Evolutionary conservation across 2,113 vertebrate genomes (phyloP), one percentile per base, ranked within the genome.

Genomic region (Elgaria multicarinata): DNA sequence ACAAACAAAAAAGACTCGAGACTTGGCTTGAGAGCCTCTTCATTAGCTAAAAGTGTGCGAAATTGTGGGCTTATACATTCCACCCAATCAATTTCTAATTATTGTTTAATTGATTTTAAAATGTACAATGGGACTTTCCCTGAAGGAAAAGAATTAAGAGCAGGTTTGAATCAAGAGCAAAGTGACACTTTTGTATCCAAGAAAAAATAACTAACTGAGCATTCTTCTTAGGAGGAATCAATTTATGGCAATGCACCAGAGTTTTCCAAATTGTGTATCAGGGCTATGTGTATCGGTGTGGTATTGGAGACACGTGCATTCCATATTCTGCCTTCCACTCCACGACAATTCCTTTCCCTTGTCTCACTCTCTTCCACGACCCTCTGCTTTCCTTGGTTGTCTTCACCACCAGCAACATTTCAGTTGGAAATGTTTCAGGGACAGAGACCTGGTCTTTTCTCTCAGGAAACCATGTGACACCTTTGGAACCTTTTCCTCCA

Each of bases 81-180:
- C 3, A n/a, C n/a, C 74, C 10, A 92, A 92, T 95, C 58, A 91
- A 88, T 93, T 93, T 33, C 89, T 93, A 89, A 93, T 94, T 93
- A 93, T 87, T 85, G 78, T 79, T 93, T 94, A 90, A 94, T 94
- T 93, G 87, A 95, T 94, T 18, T 91, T 93, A 66, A 90, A 62
- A 84, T 92, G 62, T 87, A 66, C 89, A 91, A 85, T 67, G 36
- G 83, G 67, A 55, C 46, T 20, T 58, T 46, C 53, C 78, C 78
- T 31, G 31, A 0, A 71, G 75, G n/a, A 87, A 86, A 82, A 33
- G 33, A 4, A 55, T 87, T 8, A 83, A 87, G 90, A 9, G n/a
- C 39, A 53, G 87, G 92, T 53, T 92, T 96, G 92, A 55, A 31
- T 20, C 24, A 6, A 72, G 74, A 69, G 39, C 44, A 95, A 93